A percentile compares a stretch with the other conserved stretches of the same genome.
Conservation (phyloP, 2,113 vertebrate species). For the Zosterops lateralis region DNA sequence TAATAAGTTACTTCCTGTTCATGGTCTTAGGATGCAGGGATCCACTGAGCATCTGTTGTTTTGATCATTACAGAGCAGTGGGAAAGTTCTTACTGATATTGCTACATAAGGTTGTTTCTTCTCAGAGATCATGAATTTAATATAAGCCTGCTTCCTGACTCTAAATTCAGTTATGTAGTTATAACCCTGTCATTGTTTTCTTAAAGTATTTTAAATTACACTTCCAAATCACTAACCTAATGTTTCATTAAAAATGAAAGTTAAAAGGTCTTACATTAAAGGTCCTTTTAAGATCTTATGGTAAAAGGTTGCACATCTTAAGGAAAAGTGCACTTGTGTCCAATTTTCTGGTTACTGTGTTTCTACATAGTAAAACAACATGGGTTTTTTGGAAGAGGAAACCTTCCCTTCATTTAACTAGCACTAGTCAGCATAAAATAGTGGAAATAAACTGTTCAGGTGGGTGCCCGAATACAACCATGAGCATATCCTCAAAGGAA, state of each 20-base stretch:
- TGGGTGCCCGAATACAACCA: neutral
- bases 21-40: neutral
- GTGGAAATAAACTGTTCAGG: neutral
- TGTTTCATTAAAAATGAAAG: neutral
- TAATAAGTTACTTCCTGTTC: slow-evolving; percentile 40
- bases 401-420: neutral
- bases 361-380: neutral
- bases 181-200: neutral
- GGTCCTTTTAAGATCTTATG: neutral
- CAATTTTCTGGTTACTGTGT: neutral
- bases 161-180: neutral
- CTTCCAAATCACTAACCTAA: neutral
- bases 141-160: neutral
- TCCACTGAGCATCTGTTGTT: slow-evolving; percentile 30
- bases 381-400: neutral
- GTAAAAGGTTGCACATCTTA: neutral
- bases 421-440: neutral
- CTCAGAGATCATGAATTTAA: neutral
- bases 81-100: neutral
- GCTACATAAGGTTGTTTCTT: neutral
- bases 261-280: neutral
- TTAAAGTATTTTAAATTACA: neutral
- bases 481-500: neutral
- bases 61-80: slow-evolving; percentile 5
- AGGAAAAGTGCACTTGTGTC: neutral